phyloP scores from a whole-genome alignment of 2,113 vertebrate genomes.

The Calidris pugnax region DNA sequence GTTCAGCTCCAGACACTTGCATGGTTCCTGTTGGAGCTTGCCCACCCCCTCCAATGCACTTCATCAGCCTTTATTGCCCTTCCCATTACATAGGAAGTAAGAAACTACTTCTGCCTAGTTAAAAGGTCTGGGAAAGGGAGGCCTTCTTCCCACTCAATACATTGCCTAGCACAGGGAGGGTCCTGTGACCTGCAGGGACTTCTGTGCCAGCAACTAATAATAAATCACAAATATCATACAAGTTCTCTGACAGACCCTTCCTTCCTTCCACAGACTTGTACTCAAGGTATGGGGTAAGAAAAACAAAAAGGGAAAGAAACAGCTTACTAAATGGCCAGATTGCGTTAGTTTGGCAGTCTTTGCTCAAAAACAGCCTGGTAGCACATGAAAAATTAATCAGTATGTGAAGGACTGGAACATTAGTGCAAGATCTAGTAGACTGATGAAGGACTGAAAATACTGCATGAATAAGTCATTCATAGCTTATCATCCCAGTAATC shows the following conservation, averaged over 20 bases:
- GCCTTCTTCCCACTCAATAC: not conserved
- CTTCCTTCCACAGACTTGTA: slow-evolving; percentile 49
- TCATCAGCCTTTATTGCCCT: not conserved
- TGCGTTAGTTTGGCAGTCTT: slow-evolving; percentile 22
- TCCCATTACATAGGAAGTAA: not conserved
- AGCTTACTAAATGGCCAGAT: not conserved
- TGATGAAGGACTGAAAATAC: slow-evolving; percentile 8
- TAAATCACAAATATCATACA: slow-evolving; percentile 50
- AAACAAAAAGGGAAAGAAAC: slow-evolving; percentile 54
- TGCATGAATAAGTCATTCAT: slow-evolving; percentile 52
- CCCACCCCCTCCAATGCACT: fast-evolving
- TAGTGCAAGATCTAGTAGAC: not conserved
- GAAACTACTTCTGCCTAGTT: not conserved
- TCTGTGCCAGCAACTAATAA: slow-evolving; percentile 45
- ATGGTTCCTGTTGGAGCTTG: not conserved
- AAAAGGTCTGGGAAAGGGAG: not conserved
- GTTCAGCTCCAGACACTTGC: not conserved
- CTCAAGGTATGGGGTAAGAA: slow-evolving; percentile 54
- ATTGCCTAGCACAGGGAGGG: not conserved
- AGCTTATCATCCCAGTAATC: slow-evolving; percentile 46
- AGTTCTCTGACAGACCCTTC: slow-evolving; percentile 59
- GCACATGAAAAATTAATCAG: slow-evolving; percentile 19
- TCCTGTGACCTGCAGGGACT: not conserved
- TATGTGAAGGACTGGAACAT: not conserved
- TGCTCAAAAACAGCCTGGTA: slow-evolving; percentile 26